phyloP scores from a whole-genome alignment of 2,113 vertebrate species.

The Dromiciops gliroides region DNA sequence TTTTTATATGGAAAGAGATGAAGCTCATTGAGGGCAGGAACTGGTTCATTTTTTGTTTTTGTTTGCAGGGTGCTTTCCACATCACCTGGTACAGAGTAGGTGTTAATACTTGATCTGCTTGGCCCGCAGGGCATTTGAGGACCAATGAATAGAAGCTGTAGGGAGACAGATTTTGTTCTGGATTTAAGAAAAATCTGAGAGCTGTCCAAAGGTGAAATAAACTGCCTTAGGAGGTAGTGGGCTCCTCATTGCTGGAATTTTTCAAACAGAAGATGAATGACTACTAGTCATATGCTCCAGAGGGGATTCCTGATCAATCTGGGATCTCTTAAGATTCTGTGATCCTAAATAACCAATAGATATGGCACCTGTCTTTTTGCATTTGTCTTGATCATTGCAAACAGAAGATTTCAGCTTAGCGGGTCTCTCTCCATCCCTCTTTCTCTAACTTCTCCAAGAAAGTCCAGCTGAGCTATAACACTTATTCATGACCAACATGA shows the following conservation, averaged over 20 bases:
- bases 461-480: not conserved
- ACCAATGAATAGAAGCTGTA: not conserved
- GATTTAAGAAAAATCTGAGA: not conserved
- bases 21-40: not conserved
- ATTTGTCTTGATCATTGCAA: not conserved
- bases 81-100: not conserved
- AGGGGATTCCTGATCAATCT: not conserved
- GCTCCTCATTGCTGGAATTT: not conserved
- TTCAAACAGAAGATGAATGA: not conserved
- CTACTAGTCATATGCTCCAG: not conserved
- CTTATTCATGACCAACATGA: not conserved
- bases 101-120: not conserved
- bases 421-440: not conserved
- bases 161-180: not conserved
- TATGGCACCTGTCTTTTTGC: not conserved
- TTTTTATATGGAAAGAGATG: not conserved
- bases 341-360: not conserved
- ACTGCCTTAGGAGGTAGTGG: not conserved
- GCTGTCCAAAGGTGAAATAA: not conserved
- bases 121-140: fast-evolving
- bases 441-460: no score
- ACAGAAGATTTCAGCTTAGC: not conserved
- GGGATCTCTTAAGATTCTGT: not conserved
- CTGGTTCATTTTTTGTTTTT: not conserved
- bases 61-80: not conserved